These are phyloP conservation scores for Drosophila rhopaloa DNA, from an alignment of 1,140 invertebrate species.

Conservation along the genomic window DNA sequence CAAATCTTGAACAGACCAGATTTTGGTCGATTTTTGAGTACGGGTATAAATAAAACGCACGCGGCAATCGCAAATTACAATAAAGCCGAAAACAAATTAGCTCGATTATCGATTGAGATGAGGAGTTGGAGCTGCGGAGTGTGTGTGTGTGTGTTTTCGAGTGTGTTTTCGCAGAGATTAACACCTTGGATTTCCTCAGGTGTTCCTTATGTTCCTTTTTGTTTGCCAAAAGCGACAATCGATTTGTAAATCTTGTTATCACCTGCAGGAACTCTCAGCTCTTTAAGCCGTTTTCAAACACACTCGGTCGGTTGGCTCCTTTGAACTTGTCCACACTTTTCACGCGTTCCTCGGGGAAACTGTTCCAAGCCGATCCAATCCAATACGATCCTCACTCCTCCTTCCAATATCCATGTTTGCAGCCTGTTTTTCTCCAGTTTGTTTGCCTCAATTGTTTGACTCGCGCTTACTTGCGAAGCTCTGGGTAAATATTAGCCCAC, in stretches of 20 bases:
- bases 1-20: conserved; percentile 54
- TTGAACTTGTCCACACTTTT: conserved; percentile 67
- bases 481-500: conserved; percentile 74
- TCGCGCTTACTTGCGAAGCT: conserved; percentile 82
- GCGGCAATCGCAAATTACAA: conserved; percentile 63
- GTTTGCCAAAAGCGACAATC: conserved; percentile 70
- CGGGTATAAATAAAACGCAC: conserved; percentile 72
- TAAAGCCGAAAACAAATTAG: conserved; percentile 67
- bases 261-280: conserved; percentile 33
- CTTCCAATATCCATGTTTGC: conserved; percentile 31
- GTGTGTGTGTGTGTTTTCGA: conserved; percentile 8
- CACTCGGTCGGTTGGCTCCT: conserved; percentile 53
- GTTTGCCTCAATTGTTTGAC: conserved; percentile 76
- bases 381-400: background rate
- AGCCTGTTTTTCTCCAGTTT: conserved; percentile 39
- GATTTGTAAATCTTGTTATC: conserved; percentile 83
- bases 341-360: conserved; percentile 47
- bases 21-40: conserved; percentile 37
- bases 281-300: conserved; percentile 74
- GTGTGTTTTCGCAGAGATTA: conserved; percentile 37
- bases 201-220: conserved; percentile 35
- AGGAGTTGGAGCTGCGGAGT: background rate
- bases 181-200: conserved; percentile 47
- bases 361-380: conserved; percentile 21
- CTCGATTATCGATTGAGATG: conserved; percentile 67